Evolutionary conservation across 2,113 vertebrate species (phyloP).

Genomic region (Chaetops frenatus): DNA sequence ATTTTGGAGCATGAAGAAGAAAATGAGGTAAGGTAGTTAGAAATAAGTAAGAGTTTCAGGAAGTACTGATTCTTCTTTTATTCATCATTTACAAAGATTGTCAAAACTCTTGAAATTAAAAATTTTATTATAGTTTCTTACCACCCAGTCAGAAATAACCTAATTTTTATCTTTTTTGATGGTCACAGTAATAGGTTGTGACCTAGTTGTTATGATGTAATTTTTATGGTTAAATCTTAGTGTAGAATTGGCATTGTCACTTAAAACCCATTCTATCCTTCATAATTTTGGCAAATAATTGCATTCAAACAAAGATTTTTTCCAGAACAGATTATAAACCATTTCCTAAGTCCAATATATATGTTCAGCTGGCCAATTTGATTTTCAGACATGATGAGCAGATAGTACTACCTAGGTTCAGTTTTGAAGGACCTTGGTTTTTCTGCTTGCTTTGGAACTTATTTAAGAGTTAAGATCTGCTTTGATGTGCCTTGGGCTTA

Average conservation of each 20-base stretch:
- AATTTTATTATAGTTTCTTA: not conserved
- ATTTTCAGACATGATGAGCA: not conserved
- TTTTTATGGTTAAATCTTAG: not conserved
- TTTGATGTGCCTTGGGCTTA: not conserved
- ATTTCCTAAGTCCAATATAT: not conserved
- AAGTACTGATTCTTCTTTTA: not conserved
- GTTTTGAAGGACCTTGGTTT: not conserved
- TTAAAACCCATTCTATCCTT: not conserved
- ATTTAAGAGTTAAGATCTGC: not conserved
- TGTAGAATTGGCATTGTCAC: not conserved
- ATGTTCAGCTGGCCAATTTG: not conserved
- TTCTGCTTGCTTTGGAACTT: not conserved
- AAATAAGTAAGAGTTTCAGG: not conserved
- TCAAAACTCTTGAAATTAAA: not conserved
- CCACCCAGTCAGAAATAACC: not conserved
- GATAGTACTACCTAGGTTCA: not conserved
- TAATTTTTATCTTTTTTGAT: not conserved
- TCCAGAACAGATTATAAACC: not conserved
- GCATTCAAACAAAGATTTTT: not conserved
- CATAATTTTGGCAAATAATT: not conserved
- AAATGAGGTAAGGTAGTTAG: conserved; percentile 74
- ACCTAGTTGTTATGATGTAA: not conserved
- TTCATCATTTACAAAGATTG: not conserved
- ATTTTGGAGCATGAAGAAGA: conserved; percentile 88
- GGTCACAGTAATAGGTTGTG: not conserved